Conservation (phyloP, 1,140 invertebrate genomes). For the Anastatus disparis region DNA sequence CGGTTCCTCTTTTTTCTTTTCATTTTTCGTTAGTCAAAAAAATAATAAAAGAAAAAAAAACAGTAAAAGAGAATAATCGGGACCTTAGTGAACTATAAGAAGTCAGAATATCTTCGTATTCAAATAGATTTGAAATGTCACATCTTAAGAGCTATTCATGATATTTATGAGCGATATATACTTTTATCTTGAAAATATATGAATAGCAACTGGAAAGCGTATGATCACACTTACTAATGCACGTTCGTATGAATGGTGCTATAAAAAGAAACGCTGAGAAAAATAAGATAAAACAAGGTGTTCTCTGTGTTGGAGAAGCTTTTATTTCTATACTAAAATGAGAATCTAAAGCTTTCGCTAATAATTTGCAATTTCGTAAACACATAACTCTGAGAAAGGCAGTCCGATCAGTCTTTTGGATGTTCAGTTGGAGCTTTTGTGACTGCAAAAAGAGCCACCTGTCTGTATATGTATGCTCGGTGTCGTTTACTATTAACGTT, state of each 20-base stretch:
- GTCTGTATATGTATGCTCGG: conserved; percentile 59
- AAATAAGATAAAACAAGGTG: no score
- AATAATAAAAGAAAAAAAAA: neutral
- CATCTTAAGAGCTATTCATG: no score
- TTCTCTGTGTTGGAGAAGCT: no score
- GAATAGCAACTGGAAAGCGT: neutral
- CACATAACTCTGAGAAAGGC: conserved; percentile 26
- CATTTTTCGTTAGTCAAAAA: conserved; percentile 5
- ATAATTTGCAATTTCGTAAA: conserved; percentile 42
- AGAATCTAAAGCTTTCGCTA: no score
- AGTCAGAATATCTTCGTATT: no score
- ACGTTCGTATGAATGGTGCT: no score
- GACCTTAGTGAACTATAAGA: no score
- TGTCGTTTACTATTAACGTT: conserved; percentile 63
- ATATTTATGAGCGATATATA: neutral
- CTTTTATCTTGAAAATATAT: neutral
- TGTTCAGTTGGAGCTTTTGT: neutral
- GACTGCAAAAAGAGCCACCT: conserved; percentile 49
- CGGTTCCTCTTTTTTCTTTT: neutral
- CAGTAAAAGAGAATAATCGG: no score
- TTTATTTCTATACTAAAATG: no score
- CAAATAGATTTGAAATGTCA: no score
- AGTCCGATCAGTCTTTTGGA: conserved; percentile 45
- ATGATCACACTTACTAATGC: no score
- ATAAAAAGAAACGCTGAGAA: no score